Conservation (phyloP, 35 echinoderm and acorn worm species). For the Lytechinus variegatus region DNA sequence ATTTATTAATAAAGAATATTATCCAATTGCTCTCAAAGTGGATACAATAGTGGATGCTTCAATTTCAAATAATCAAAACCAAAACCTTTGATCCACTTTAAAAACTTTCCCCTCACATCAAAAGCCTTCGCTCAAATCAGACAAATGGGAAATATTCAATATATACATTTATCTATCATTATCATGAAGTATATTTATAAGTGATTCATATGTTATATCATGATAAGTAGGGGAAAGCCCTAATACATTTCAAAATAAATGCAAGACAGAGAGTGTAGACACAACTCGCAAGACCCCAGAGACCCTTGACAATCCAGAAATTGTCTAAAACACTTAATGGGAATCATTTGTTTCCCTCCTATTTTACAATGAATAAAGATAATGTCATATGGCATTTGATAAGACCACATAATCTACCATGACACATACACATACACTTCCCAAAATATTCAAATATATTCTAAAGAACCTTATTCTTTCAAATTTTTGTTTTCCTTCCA, state of each 20-base stretch:
- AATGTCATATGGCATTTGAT: constrained; percentile 2
- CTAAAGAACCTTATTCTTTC: neutral
- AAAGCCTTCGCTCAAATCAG: neutral
- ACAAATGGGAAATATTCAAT: neutral
- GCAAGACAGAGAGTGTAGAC: neutral
- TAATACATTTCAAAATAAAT: neutral
- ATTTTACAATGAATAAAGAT: neutral
- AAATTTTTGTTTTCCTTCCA: neutral
- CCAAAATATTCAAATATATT: neutral
- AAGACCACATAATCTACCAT: neutral
- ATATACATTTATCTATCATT: neutral
- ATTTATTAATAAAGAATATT: no score
- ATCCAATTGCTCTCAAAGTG: no score
- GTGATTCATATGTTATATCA: neutral
- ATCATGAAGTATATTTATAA: neutral
- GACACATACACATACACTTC: constrained; percentile 10
- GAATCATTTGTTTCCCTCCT: neutral
- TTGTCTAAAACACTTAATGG: neutral
- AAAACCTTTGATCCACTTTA: no score
- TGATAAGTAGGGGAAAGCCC: neutral
- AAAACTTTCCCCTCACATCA: neutral
- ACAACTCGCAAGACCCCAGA: neutral
- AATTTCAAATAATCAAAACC: no score
- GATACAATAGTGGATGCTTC: no score
- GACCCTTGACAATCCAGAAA: neutral